phyloP scores from a whole-genome alignment of 2,888 invertebrate genomes.

The Dicyrtomina minuta region DNA sequence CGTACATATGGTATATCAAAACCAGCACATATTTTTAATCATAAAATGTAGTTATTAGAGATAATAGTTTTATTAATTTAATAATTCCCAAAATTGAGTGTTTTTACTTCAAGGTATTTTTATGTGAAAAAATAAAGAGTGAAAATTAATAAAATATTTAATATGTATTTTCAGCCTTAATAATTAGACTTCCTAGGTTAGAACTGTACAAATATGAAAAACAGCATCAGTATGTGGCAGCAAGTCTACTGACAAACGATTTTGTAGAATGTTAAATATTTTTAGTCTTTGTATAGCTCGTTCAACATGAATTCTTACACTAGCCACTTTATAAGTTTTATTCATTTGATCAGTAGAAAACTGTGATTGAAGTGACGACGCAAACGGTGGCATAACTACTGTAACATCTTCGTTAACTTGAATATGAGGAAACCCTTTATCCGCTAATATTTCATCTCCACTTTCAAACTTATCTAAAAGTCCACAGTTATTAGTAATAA shows the following conservation, averaged over 20 bases:
- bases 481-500: conserved; percentile 34
- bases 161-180: too few species aligned
- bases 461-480: conserved; percentile 26
- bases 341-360: conserved; percentile 19
- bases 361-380: neutral
- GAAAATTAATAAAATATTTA: too few species aligned
- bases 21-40: too few species aligned
- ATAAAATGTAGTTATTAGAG: too few species aligned
- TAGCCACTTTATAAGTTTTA: conserved; percentile 3
- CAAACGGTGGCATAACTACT: conserved; percentile 35
- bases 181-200: too few species aligned
- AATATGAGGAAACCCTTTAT: conserved; percentile 36
- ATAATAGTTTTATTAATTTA: too few species aligned
- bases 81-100: too few species aligned
- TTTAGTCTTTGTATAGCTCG: neutral
- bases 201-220: neutral
- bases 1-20: too few species aligned
- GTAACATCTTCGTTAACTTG: neutral
- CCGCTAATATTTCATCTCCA: conserved; percentile 26
- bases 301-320: conserved; percentile 4
- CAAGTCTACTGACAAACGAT: conserved; percentile 6
- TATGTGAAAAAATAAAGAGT: too few species aligned
- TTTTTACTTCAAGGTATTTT: too few species aligned
- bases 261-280: neutral
- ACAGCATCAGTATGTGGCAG: neutral